Base-by-base conservation (phyloP, 1,140 invertebrate genomes). In the Zaprionus tsacasi region DNA sequence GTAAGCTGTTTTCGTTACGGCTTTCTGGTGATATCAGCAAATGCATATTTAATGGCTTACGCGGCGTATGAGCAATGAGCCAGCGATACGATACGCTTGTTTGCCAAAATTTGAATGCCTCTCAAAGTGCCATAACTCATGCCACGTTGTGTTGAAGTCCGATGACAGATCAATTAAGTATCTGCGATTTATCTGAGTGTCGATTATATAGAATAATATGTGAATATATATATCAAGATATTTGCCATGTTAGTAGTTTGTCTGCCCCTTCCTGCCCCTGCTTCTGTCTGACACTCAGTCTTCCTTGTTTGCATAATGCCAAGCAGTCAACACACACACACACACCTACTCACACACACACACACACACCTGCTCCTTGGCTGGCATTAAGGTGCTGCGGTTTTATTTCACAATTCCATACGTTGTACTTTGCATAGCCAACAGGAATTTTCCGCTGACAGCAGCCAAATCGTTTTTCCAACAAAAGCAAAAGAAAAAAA, bases 41-140 rank as follows among this genome's bases (percentile, higher is more conserved):
- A 87, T 87, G 83, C 83, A 87, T 85, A 89, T 89, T 89, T 88
- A 88, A 89, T 85, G 83, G 85, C 78, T 88, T 73, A 79, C 65
- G 78, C 74, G 55, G 74, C 75, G 78, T 70, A 74, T 79, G 83
- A 89, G 82, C 78, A 81, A 78, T 89, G 54, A 52, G 68, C 38
- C 12, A 1, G 27, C 13, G 15, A 25, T 40, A 36, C 59, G 83
- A 86, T 74, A 82, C 27, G 15, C 69, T 40, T 63, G 36, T 57
- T 36, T 43, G 27, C 40, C 63, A 57, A 70, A 77, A 3, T 8
- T 79, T 81, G 36, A 87, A 76, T 87, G 63, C 70, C 54, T 48
- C 56, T 72, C 66, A 70, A 75, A 76, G 57, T 58, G 25, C 38
- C 64, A 63, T 58, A 59, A 59, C 45, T 74, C 71, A 58, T 21